A percentile compares a stretch with the other conserved stretches of the same genome.
These are phyloP conservation scores for Marmota flaviventris DNA, from an alignment of 2,113 vertebrate species.

Conservation along the genomic window DNA sequence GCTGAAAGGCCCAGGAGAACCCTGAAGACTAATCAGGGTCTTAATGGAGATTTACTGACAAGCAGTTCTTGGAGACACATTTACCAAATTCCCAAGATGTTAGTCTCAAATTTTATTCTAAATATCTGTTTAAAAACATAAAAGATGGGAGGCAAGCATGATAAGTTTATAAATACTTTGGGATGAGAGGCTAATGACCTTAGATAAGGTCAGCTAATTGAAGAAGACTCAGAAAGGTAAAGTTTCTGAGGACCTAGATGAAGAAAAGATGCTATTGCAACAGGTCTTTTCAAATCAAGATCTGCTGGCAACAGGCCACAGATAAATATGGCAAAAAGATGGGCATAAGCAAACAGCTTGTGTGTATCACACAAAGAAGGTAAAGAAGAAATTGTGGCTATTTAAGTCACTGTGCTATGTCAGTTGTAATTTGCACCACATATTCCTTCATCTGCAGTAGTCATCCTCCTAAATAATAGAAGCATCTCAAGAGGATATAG, in stretches of 20 bases:
- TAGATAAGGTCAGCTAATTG: not conserved
- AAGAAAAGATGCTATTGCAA: not conserved
- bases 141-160: not conserved
- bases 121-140: not conserved
- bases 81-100: not conserved
- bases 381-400: not conserved
- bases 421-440: not conserved
- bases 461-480: not conserved
- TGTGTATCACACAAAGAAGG: not conserved
- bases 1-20: not conserved
- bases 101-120: not conserved
- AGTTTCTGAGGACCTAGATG: not conserved
- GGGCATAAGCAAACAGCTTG: not conserved
- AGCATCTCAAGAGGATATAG: not conserved
- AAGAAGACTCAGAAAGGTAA: not conserved
- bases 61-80: not conserved
- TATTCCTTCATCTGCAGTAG: not conserved
- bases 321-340: not conserved
- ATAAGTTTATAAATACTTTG: not conserved
- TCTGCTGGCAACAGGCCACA: not conserved
- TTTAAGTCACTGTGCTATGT: not conserved
- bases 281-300: not conserved
- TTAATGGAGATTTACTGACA: not conserved
- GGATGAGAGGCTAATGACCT: not conserved
- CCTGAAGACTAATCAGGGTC: not conserved